A percentile compares a stretch with the other conserved stretches of the same genome.
Evolutionary conservation across 2,797 vertebrate genomes (phyloP).

Genomic region (Oreonectes daqikongensis): DNA sequence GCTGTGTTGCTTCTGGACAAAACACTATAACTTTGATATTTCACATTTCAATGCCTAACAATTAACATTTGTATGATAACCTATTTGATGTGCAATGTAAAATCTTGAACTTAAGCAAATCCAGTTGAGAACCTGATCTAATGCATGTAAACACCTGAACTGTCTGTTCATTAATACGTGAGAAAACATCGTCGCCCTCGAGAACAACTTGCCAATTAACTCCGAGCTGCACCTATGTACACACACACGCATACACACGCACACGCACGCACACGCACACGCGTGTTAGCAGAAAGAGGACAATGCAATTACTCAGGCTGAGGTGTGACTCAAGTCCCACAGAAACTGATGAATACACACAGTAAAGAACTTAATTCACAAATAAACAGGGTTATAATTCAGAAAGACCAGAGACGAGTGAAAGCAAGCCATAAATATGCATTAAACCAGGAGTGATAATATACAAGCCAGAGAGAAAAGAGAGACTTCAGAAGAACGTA

Average conservation of each 20-base stretch:
- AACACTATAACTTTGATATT: no score
- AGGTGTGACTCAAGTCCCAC: constrained; percentile 52
- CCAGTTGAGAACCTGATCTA: background rate
- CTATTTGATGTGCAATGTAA: no score
- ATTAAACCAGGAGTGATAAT: constrained; percentile 58
- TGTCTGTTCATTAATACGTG: constrained; percentile 4
- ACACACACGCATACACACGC: no score
- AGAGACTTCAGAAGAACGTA: constrained; percentile 5
- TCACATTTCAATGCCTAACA: no score
- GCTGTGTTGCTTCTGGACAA: no score
- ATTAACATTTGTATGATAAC: no score
- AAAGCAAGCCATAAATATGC: constrained; percentile 67
- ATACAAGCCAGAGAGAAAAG: constrained; percentile 39
- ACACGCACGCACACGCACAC: constrained; percentile 33
- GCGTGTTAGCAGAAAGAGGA: constrained; percentile 19
- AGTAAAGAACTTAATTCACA: constrained; percentile 77
- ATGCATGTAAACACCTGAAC: background rate
- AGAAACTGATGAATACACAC: constrained; percentile 75
- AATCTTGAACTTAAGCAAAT: background rate
- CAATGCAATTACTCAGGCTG: constrained; percentile 71
- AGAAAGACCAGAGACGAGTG: constrained; percentile 59
- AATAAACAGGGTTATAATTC: constrained; percentile 74
- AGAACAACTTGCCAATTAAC: constrained; percentile 23
- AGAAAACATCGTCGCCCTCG: constrained; percentile 18
- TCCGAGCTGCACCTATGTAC: background rate